Conservation (phyloP, 1,140 invertebrate species). For the Eufriesea mexicana region DNA sequence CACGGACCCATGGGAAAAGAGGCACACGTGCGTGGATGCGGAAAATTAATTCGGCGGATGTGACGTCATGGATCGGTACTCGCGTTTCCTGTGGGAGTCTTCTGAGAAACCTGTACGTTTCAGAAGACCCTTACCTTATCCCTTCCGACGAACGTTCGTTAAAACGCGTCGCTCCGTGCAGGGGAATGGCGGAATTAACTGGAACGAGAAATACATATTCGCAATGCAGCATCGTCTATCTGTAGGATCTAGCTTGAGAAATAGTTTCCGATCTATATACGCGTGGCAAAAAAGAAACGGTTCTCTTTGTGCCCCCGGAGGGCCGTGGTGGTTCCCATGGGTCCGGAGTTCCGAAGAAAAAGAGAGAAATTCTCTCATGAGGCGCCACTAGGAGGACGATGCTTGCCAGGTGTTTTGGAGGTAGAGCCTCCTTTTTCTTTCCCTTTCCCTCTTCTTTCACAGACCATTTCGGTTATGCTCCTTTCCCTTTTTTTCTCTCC, state of each 20-base stretch:
- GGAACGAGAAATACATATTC: background rate
- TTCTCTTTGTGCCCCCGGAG: constrained; percentile 67
- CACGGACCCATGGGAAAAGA: constrained; percentile 33
- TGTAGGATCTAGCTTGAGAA: constrained; percentile 19
- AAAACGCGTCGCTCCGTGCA: background rate
- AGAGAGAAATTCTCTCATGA: constrained; percentile 75
- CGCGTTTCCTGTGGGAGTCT: constrained; percentile 54
- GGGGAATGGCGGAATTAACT: background rate
- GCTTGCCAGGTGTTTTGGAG: constrained; percentile 76
- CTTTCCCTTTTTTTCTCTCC: constrained; percentile 35
- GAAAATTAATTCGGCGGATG: constrained; percentile 69
- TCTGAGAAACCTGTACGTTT: constrained; percentile 44
- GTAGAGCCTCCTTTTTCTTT: constrained; percentile 53
- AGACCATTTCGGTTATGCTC: no score
- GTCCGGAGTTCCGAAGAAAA: constrained; percentile 63
- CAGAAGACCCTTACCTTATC: background rate
- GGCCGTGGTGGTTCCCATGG: constrained; percentile 75
- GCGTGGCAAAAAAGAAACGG: constrained; percentile 61
- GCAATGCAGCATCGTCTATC: background rate
- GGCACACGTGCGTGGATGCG: constrained; percentile 37
- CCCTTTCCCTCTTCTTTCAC: constrained; percentile 33
- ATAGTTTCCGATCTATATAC: constrained; percentile 55
- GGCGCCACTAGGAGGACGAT: constrained; percentile 76
- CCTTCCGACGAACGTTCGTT: background rate
- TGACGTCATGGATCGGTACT: constrained; percentile 65